Base-by-base conservation (phyloP, 2,888 invertebrate genomes). In the Dyspetes luteomarginatus region DNA sequence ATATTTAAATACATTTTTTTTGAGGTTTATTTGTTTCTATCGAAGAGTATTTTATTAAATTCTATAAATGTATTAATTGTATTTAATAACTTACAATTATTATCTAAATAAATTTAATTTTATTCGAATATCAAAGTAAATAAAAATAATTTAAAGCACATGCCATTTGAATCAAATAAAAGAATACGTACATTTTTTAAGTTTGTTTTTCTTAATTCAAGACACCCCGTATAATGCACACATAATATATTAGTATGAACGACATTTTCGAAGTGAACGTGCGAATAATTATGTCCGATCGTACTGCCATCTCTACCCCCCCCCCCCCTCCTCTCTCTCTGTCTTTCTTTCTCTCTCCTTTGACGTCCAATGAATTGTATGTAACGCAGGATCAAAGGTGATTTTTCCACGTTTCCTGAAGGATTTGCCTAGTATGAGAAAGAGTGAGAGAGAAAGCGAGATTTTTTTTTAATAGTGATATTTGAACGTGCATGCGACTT, bases 331-430 rank as follows among this genome's bases (percentile, higher is more conserved):
- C n/a, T n/a, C n/a, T n/a, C n/a, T n/a, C n/a, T n/a, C n/a, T n/a
- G n/a, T n/a, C n/a, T n/a, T n/a, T n/a, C n/a, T n/a, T n/a, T n/a
- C n/a, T n/a, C n/a, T n/a, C n/a, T 28, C 41, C 17, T 17, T 48
- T 28, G 43, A 41, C 28, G 41, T 62, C 72, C 58, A 60, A 78
- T 78, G 64, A 72, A 78, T 72, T 50, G 72, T 65, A 28, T 71
- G 41, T 41, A 45, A 58, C 71, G 58, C 78, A 28, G 72, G 78
- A 58, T 72, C 78, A 78, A 43, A 78, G 78, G 78, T 78, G 71
- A 72, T 72, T 67, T 78, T 72, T 72, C 72, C 65, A 58, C 78
- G 50, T 71, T 78, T 78, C 78, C 78, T 72, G 72, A 52, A 64
- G 52, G 55, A 64, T 55, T 73, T 24, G 17, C 22, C 7, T 41